A percentile compares a stretch with the other conserved stretches of the same genome.
Conservation (phyloP, 2,797 vertebrate species). For the Borostomias antarcticus region DNA sequence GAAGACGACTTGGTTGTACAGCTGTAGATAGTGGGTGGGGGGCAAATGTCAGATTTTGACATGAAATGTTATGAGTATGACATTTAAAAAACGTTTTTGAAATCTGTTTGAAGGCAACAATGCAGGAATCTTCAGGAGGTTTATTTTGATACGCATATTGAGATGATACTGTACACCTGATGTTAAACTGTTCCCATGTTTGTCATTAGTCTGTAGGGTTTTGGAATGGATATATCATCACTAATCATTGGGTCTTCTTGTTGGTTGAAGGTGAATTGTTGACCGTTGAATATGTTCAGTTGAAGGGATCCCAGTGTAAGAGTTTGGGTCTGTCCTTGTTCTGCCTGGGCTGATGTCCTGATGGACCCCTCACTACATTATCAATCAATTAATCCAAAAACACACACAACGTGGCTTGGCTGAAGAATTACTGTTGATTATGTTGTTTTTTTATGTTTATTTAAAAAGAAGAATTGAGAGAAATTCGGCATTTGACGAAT, state of each 20-base stretch:
- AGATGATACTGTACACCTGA: constrained; percentile 9
- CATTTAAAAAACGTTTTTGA: background rate
- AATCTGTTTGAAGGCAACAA: constrained; percentile 3
- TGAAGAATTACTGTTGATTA: constrained; percentile 35
- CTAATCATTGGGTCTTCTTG: constrained; percentile 10
- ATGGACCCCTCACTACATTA: background rate
- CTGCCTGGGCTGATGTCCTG: background rate
- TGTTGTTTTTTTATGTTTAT: constrained; percentile 49
- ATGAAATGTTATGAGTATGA: constrained; percentile 22
- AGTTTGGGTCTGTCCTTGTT: constrained; percentile 4
- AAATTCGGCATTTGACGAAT: constrained; percentile 43
- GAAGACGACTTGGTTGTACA: constrained; percentile 6
- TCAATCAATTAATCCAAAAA: constrained; percentile 9
- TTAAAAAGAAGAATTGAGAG: constrained; percentile 37
- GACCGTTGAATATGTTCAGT: constrained; percentile 25
- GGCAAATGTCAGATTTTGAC: background rate
- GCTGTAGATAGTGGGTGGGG: background rate
- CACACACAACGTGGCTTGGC: constrained; percentile 31
- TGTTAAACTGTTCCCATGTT: constrained; percentile 4
- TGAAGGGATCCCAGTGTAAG: constrained; percentile 8
- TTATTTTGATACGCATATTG: constrained; percentile 20
- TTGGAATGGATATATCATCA: constrained; percentile 2
- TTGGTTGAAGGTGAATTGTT: constrained; percentile 23
- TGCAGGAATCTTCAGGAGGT: constrained; percentile 9
- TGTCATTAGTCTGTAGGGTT: constrained; percentile 1